Evolutionary conservation across 2,113 vertebrate species (phyloP).

Genomic region (Equus quagga): DNA sequence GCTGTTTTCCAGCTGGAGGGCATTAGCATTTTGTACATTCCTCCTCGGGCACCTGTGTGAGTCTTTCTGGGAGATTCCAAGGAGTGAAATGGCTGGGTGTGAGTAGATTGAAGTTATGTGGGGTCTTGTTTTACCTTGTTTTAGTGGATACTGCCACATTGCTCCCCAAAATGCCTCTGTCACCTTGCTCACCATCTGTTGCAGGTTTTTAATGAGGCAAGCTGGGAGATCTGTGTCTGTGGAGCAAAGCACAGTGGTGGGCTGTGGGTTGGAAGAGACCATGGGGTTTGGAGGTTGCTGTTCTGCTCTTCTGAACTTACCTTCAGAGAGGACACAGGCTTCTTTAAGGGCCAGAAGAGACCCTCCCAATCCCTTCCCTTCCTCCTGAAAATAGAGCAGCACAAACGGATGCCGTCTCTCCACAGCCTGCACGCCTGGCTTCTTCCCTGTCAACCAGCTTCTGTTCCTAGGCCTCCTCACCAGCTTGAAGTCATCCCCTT

Average conservation of each 20-base stretch:
- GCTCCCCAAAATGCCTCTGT: neutral
- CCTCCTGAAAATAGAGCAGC: neutral
- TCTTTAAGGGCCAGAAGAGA: neutral
- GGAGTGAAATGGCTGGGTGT: neutral
- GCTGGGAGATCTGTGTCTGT: neutral
- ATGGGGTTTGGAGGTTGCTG: neutral
- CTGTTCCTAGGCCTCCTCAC: neutral
- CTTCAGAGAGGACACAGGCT: neutral
- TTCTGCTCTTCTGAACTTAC: neutral
- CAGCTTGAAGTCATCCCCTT: neutral
- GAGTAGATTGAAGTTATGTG: fast-evolving
- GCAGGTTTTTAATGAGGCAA: neutral
- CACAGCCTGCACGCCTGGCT: neutral
- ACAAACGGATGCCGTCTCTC: neutral
- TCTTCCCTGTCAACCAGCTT: neutral
- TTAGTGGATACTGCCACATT: neutral
- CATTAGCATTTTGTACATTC: neutral
- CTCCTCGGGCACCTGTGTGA: neutral
- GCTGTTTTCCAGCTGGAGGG: neutral
- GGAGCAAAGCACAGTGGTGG: neutral
- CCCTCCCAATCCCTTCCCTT: neutral
- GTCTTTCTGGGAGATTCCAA: neutral
- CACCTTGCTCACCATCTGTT: neutral
- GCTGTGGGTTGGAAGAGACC: neutral
- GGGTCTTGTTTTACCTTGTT: neutral